Evolutionary conservation across 2,113 vertebrate genomes (phyloP), one percentile per base, ranked within the genome.

Genomic region (Plecotus auritus): DNA sequence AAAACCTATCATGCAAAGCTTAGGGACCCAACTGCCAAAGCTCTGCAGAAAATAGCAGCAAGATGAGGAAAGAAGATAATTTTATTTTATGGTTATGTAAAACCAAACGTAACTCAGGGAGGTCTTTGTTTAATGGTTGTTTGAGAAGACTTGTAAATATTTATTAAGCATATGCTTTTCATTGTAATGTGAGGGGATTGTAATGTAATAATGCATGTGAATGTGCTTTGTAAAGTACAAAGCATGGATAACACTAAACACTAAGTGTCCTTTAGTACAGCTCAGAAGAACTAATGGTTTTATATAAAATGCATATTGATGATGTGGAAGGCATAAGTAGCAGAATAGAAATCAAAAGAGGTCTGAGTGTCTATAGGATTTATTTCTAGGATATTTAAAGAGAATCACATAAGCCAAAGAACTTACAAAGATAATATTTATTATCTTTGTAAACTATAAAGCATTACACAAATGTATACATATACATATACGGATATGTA

Each of bases 121-220:
- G 16, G 69, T 59, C n/a, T 74, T 96, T 85, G 61, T 83, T 95
- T 96, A 88, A 90, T 64, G 72, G 51, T 72, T 92, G 7, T 59
- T 83, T 91, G n/a, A 69, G 51, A 91, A 95, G 74, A 80, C 70
- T 91, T 95, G 17, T 96, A 94, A 92, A 88, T 94, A 93, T 81
- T 40, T 35, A 93, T 90, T 42, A 93, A 96, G 42, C 59, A 88
- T 73, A 93, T 61, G 17, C 18, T 93, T 94, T 95, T 81, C 84
- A 81, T 95, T 95, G 73, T 72, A 66, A 92, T 84, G 7, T 84
- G 51, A 93, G 23, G 64, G 14, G 35, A 82, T 73, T 18, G 23
- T 76, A 92, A 94, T 91, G 30, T 93, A 81, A 91, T 93, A 92
- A 93, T 96, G 37, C 64, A 80, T 51, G 11, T 12, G 45, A 85